These are phyloP conservation scores for Mustela lutreola DNA, from an alignment of 2,113 vertebrate genomes.

Conservation along the genomic window DNA sequence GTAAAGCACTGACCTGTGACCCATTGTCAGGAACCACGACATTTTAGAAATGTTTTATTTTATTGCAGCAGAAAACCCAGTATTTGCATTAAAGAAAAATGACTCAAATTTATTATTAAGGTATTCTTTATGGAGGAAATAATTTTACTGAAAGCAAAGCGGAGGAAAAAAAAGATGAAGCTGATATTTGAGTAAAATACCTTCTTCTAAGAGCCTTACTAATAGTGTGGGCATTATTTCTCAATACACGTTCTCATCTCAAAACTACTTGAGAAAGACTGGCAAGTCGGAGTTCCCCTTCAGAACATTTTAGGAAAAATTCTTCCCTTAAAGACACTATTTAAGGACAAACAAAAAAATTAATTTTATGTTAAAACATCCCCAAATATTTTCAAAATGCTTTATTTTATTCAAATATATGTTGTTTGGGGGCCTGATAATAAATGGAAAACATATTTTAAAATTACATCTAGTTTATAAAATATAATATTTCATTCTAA, in stretches of 20 bases:
- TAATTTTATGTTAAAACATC: slow-evolving; percentile 30
- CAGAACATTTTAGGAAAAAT: slow-evolving; percentile 7
- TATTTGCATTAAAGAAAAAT: slow-evolving; percentile 55
- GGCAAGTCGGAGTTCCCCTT: background rate
- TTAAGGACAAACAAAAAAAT: background rate
- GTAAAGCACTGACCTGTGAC: background rate
- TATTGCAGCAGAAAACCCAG: background rate
- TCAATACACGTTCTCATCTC: background rate
- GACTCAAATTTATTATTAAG: slow-evolving; percentile 58
- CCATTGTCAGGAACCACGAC: background rate
- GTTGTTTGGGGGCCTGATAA: background rate
- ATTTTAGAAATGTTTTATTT: slow-evolving; percentile 10
- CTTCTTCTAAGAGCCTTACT: slow-evolving; percentile 10
- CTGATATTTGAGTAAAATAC: slow-evolving; percentile 42
- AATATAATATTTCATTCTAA: background rate
- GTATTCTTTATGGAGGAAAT: background rate
- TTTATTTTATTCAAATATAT: slow-evolving; percentile 30
- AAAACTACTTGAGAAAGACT: slow-evolving; percentile 35
- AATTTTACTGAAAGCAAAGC: slow-evolving; percentile 64
- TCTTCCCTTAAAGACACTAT: background rate
- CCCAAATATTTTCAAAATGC: background rate
- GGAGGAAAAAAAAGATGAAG: background rate
- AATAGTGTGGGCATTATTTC: background rate
- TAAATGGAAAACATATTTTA: background rate
- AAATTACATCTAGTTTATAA: slow-evolving; percentile 14